These are phyloP conservation scores for Corythornis vintsioides DNA, from an alignment of 2,113 vertebrate genomes.

Conservation along the genomic window DNA sequence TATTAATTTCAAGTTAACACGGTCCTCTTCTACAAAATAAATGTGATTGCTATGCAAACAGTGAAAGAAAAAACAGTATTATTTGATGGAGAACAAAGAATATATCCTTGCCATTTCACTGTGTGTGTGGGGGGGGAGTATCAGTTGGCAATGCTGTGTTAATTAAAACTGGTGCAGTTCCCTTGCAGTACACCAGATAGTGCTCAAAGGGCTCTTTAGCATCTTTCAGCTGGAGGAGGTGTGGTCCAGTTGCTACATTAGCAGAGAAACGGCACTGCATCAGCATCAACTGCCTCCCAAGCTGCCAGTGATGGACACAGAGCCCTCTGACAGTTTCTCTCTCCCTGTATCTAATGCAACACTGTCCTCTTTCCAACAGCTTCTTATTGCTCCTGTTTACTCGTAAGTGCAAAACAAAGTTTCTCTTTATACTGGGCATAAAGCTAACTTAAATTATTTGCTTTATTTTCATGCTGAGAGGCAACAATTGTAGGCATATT, in stretches of 20 bases:
- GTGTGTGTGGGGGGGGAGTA: not conserved
- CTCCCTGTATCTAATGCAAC: not conserved
- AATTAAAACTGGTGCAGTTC: conserved; percentile 41
- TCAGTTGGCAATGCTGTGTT: not conserved
- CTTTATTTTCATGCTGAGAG: conserved; percentile 40
- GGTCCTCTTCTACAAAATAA: not conserved
- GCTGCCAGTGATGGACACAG: not conserved
- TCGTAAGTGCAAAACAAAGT: not conserved
- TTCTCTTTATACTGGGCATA: not conserved
- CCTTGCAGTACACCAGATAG: conserved; percentile 52
- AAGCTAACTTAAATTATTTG: conserved; percentile 11
- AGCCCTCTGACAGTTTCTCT: not conserved
- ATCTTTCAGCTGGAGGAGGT: conserved; percentile 46
- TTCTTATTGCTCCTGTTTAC: not conserved
- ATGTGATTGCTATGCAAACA: not conserved
- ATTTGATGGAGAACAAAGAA: not conserved
- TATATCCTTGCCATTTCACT: not conserved
- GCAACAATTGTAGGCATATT: conserved; percentile 9
- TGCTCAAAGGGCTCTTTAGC: conserved; percentile 53
- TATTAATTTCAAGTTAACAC: not conserved
- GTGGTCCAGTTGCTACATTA: conserved; percentile 52
- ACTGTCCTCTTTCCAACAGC: not conserved
- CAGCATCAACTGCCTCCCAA: not conserved
- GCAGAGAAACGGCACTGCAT: not conserved
- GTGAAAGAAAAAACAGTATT: not conserved